Evolutionary conservation across 1,140 invertebrate species (phyloP).

Genomic region (Centruroides sculpturatus): DNA sequence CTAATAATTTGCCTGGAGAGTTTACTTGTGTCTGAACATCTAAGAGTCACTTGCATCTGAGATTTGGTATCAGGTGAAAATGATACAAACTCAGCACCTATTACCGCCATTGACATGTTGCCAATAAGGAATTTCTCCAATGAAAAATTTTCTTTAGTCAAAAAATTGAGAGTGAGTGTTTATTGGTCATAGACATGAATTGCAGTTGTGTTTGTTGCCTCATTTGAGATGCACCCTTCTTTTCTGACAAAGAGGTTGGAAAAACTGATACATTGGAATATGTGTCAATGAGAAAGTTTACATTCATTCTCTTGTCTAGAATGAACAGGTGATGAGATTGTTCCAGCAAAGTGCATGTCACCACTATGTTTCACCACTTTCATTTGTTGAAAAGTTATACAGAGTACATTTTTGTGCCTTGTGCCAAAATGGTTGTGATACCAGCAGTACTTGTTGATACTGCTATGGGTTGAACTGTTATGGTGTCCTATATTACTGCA

Average conservation of each 20-base stretch:
- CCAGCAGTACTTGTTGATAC: neutral
- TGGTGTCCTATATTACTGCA: too few species aligned
- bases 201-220: constrained; percentile 6
- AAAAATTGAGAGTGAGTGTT: constrained; percentile 2
- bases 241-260: neutral
- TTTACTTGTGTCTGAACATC: neutral
- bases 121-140: constrained; percentile 3
- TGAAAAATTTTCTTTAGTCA: neutral
- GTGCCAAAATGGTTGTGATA: constrained; percentile 10
- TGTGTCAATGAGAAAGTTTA: constrained; percentile 11
- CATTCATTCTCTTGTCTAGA: neutral
- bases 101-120: neutral
- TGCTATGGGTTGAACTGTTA: too few species aligned
- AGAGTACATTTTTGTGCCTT: constrained; percentile 4
- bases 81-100: constrained; percentile 13
- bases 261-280: constrained; percentile 6
- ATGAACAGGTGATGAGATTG: constrained; percentile 8
- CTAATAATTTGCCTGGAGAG: neutral
- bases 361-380: neutral
- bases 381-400: neutral
- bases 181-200: constrained; percentile 5
- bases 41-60: too few species aligned
- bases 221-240: too few species aligned
- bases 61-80: too few species aligned
- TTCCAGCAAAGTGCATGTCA: neutral